Base-by-base conservation (phyloP, 1,140 invertebrate species). In the Temnothorax longispinosus region DNA sequence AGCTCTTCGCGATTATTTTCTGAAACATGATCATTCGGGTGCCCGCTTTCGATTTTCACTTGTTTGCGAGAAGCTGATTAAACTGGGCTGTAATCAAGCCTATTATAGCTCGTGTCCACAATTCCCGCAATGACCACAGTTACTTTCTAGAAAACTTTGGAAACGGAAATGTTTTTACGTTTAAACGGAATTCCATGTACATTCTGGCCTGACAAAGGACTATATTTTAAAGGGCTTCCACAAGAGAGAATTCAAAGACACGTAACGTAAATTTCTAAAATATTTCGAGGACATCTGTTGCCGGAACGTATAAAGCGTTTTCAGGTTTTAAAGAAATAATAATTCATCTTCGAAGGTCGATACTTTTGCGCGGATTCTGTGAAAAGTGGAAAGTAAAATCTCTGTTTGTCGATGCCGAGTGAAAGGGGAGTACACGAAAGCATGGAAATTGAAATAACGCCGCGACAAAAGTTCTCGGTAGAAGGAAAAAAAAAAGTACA, bases 381-480 rank as follows among this genome's bases (percentile, higher is more conserved):
- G 65, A 81, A 81, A 74, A 58, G 27, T 62, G 47, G 52, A 69
- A 60, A 86, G 47, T 72, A 56, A 86, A 54, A 86, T 86, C 21
- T 44, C 11, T 65, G 15, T 54, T 54, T 62, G 71, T 21, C 50
- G 44, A 81, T 56, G 62, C n/a, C 11, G 47, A 86, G 77, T 81
- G 84, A 86, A 65, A 65, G 32, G 76, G 64, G 54, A 58, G 21
- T 62, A 85, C 38, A 64, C 58, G 38, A 85, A 64, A 80, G 54
- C 35, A 47, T 52, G 41, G 38, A 84, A 75, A 84, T 84, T 64
- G 67, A 80, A 35, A 47, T 56, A 81, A 38, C 27, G 58, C 18
- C n/a, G 35, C 35, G 74, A 80, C 21, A 58, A 52, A 87, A 87
- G 21, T 67, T 67, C 50, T 41, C 38, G 27, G 27, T 27, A 27